These are phyloP conservation scores for Leptopilina boulardi DNA, from an alignment of 1,140 invertebrate genomes.

Conservation along the genomic window DNA sequence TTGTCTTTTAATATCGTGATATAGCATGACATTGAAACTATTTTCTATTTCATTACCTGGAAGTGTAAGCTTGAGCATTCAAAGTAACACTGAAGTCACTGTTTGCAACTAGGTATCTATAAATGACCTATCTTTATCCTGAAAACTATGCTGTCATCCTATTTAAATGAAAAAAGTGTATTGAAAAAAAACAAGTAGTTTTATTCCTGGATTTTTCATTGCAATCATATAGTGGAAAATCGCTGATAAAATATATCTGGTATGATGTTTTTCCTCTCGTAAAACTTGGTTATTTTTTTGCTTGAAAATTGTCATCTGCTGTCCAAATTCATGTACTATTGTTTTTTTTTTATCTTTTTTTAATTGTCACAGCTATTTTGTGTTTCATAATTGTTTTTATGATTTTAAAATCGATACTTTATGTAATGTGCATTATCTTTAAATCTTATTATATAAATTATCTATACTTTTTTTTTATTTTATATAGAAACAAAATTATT, in stretches of 20 bases:
- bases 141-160: not conserved
- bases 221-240: not conserved
- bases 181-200: not conserved
- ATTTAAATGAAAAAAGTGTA: not conserved
- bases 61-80: conserved; percentile 6
- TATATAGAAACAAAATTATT: no score
- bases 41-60: conserved; percentile 7
- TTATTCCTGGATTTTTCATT: not conserved
- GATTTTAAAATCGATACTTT: no score
- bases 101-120: conserved; percentile 3
- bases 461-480: no score
- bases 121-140: conserved; percentile 9
- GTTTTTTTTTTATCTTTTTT: no score
- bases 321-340: no score
- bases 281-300: not conserved
- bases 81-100: not conserved
- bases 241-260: not conserved
- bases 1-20: not conserved
- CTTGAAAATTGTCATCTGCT: no score
- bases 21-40: conserved; percentile 1
- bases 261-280: not conserved
- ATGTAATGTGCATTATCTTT: no score
- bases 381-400: no score
- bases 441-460: no score
- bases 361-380: no score